phyloP scores from a whole-genome alignment of 2,888 invertebrate species.

The Torymus texanus region DNA sequence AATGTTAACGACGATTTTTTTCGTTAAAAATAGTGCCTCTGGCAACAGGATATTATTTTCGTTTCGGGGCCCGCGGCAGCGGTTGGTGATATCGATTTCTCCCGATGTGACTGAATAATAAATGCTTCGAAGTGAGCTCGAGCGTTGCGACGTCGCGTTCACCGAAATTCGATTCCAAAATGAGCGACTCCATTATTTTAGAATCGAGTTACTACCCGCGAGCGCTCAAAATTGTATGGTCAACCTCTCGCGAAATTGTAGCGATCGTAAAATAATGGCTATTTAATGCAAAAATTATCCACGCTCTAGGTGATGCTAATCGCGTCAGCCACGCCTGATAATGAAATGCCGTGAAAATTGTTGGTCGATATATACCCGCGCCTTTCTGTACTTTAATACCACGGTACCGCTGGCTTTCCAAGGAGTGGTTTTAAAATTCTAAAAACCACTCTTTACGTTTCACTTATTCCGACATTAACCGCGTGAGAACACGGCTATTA shows the following conservation, averaged over 20 bases:
- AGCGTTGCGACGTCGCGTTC: no score
- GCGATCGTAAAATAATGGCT: background rate
- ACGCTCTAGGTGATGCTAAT: background rate
- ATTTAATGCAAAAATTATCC: background rate
- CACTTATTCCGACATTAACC: no score
- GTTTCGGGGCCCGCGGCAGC: background rate
- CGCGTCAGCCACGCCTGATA: background rate
- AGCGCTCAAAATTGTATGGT: constrained; percentile 3
- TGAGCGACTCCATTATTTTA: constrained; percentile 25
- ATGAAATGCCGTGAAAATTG: background rate
- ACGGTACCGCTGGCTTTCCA: no score
- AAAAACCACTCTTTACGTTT: no score
- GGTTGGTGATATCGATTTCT: constrained; percentile 5
- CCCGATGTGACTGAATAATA: constrained; percentile 12
- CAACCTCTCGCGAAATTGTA: background rate
- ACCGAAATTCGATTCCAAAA: constrained; percentile 35
- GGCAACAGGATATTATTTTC: constrained; percentile 25
- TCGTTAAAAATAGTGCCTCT: background rate
- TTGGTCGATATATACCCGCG: no score
- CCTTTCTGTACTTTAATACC: no score
- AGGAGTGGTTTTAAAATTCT: no score
- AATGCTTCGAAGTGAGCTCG: constrained; percentile 3
- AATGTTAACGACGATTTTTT: constrained; percentile 12
- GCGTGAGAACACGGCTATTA: no score
- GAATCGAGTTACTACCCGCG: constrained; percentile 22